Conservation (phyloP, 2,888 invertebrate genomes). For the Eilema griseolum region DNA sequence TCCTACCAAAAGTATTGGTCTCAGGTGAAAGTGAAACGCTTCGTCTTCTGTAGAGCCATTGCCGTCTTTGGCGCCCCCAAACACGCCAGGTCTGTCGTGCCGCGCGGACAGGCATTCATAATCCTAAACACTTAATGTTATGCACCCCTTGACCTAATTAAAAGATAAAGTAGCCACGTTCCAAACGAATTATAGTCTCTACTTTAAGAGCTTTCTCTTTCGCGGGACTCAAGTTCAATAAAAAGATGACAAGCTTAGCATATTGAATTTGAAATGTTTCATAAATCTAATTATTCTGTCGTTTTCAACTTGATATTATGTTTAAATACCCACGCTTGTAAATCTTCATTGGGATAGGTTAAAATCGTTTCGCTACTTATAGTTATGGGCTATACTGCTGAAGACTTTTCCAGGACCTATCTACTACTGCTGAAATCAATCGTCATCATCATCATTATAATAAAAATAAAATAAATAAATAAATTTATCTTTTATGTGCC, state of each 20-base stretch:
- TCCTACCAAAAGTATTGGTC: background rate
- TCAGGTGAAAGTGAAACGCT: background rate
- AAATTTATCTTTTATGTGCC: too few species aligned
- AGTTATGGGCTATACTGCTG: too few species aligned
- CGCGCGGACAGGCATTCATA: slow-evolving; percentile 22
- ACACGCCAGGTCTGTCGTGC: slow-evolving; percentile 7
- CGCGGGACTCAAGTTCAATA: slow-evolving; percentile 3
- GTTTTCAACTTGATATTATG: too few species aligned
- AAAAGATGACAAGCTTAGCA: slow-evolving; percentile 9
- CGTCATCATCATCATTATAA: too few species aligned
- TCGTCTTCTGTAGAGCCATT: background rate
- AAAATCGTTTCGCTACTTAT: too few species aligned
- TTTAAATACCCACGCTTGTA: too few species aligned
- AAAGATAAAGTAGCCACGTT: slow-evolving; percentile 25
- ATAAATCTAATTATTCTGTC: background rate
- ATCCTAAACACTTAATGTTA: slow-evolving; percentile 24
- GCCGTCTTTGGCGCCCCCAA: slow-evolving; percentile 2
- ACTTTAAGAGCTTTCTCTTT: slow-evolving; percentile 7
- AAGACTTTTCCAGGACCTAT: too few species aligned
- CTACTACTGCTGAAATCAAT: too few species aligned
- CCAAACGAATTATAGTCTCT: slow-evolving; percentile 17
- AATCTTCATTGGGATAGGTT: too few species aligned
- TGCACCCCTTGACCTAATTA: slow-evolving; percentile 30
- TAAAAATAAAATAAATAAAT: too few species aligned
- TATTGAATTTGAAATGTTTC: background rate